phyloP scores from a whole-genome alignment of 2,113 vertebrate genomes.

The Mandrillus leucophaeus region DNA sequence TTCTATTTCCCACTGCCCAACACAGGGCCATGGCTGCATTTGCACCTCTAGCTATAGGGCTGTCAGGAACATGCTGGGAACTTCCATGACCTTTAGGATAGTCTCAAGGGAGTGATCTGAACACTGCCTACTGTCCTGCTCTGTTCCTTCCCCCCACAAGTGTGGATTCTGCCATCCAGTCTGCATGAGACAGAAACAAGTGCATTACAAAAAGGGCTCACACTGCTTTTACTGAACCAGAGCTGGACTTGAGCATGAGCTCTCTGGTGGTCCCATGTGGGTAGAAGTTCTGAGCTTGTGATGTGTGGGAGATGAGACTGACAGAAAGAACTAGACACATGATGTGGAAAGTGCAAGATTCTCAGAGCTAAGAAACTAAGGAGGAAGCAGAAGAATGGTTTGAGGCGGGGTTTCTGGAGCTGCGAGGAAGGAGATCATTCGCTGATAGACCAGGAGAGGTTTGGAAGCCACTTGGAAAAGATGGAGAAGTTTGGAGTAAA shows the following conservation, averaged over 20 bases:
- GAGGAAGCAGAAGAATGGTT: background rate
- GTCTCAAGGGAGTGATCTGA: background rate
- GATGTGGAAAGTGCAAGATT: background rate
- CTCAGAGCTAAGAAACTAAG: background rate
- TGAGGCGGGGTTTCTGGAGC: background rate
- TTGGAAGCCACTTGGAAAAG: background rate
- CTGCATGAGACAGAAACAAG: background rate
- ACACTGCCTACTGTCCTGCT: background rate
- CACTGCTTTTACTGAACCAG: background rate
- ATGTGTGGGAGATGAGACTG: background rate
- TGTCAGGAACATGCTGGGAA: background rate
- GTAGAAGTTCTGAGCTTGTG: background rate
- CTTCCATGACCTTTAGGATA: background rate
- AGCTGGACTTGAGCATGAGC: background rate
- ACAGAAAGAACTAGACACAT: background rate
- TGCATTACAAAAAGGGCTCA: background rate
- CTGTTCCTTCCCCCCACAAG: background rate
- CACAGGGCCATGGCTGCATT: background rate
- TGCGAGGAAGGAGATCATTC: background rate
- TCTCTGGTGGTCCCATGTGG: accelerated
- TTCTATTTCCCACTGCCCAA: background rate
- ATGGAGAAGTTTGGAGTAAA: too few relatives aligned
- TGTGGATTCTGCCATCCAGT: background rate
- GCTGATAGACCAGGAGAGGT: background rate
- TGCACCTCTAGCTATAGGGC: background rate